phyloP scores from a whole-genome alignment of 2,797 vertebrate genomes.

The Synaphobranchus kaupii region DNA sequence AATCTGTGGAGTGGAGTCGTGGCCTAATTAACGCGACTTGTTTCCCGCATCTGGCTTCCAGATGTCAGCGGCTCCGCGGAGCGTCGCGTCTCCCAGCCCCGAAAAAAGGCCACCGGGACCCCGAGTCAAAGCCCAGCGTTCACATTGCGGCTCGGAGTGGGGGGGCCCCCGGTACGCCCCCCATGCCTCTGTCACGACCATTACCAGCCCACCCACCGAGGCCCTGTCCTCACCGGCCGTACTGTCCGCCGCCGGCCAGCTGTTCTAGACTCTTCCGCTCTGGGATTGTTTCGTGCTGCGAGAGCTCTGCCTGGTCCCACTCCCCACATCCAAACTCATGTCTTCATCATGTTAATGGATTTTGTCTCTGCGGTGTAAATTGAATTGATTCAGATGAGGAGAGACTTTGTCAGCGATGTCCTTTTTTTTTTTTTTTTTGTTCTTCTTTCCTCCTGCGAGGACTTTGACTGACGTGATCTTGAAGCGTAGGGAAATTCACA shows the following conservation, averaged over 20 bases:
- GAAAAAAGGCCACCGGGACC: background rate
- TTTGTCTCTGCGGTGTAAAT: background rate
- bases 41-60: conserved; percentile 56
- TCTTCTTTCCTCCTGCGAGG: background rate
- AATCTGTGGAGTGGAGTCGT: conserved; percentile 46
- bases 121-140: too few species aligned
- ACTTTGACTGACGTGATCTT: background rate
- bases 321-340: background rate
- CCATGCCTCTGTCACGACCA: background rate
- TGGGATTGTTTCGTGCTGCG: background rate
- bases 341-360: background rate
- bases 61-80: conserved; percentile 44
- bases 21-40: conserved; percentile 59
- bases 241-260: background rate
- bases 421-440: background rate
- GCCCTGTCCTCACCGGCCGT: background rate
- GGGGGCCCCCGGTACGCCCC: background rate
- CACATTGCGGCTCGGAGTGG: background rate
- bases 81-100: background rate
- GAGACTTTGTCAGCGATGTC: background rate
- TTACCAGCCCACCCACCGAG: background rate
- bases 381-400: background rate
- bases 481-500: background rate
- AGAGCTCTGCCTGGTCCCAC: background rate
- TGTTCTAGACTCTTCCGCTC: background rate